Percentiles rank a stretch among this genome's conserved stretches.
These are phyloP conservation scores for Odontesthes bonariensis DNA, from an alignment of 2,113 vertebrate genomes.

Conservation along the genomic window DNA sequence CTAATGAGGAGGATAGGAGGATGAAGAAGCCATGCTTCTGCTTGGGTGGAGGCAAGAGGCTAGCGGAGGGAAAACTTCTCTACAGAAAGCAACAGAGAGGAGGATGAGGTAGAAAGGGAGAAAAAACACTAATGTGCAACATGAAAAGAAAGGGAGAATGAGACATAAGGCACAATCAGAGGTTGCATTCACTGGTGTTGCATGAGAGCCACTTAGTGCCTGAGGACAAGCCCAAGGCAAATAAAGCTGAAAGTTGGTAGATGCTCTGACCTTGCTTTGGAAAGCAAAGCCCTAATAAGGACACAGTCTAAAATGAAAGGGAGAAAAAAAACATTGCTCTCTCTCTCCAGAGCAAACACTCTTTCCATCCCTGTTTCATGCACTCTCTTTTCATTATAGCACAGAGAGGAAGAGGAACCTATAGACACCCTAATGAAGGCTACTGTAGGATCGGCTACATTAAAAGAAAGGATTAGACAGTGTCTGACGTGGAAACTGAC, in stretches of 20 bases:
- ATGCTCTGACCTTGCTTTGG: constrained; percentile 77
- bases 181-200: constrained; percentile 69
- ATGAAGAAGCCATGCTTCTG: constrained; percentile 58
- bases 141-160: constrained; percentile 67
- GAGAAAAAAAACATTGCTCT: constrained; percentile 53
- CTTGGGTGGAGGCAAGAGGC: constrained; percentile 63
- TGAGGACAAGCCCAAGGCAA: constrained; percentile 78
- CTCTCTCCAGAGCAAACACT: constrained; percentile 77
- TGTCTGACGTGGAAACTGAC: constrained; percentile 72
- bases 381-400: constrained; percentile 69
- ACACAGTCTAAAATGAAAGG: constrained; percentile 69
- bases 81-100: constrained; percentile 61
- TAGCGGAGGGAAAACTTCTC: constrained; percentile 65
- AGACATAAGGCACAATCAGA: constrained; percentile 75
- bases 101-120: constrained; percentile 50
- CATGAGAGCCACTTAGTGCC: constrained; percentile 72
- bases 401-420: constrained; percentile 65
- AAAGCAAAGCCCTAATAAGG: constrained; percentile 79
- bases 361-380: constrained; percentile 65
- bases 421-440: constrained; percentile 74
- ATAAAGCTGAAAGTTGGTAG: constrained; percentile 78
- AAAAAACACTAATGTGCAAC: constrained; percentile 49
- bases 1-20: constrained; percentile 79
- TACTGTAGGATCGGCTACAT: constrained; percentile 65
- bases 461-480: constrained; percentile 75